Evolutionary conservation across 2,797 vertebrate genomes (phyloP).

Genomic region (Smutsia gigantea): DNA sequence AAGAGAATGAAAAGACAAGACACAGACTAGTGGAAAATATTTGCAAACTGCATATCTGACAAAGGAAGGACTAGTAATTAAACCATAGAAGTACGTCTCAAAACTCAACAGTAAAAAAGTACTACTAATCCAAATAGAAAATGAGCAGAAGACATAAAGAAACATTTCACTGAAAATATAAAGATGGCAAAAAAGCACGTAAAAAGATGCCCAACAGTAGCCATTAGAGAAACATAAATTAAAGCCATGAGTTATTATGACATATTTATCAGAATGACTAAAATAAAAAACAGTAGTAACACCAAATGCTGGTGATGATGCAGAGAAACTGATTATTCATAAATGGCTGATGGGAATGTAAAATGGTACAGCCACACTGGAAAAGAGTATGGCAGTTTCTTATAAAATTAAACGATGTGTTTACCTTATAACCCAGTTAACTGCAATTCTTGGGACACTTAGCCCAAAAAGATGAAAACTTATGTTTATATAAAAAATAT

Average conservation of each 20-base stretch:
- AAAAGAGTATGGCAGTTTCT: background rate
- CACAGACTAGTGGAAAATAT: background rate
- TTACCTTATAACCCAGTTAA: background rate
- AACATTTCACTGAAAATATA: background rate
- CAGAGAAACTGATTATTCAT: background rate
- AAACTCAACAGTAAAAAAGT: background rate
- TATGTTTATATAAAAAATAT: background rate
- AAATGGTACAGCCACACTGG: background rate
- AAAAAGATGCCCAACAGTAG: background rate
- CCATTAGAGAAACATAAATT: background rate
- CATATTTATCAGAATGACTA: too few relatives aligned
- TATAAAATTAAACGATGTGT: conserved; percentile 6
- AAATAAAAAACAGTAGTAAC: background rate
- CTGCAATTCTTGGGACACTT: background rate
- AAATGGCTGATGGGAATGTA: background rate
- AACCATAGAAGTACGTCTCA: background rate
- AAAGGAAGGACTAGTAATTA: background rate
- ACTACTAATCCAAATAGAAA: background rate
- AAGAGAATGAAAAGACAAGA: background rate
- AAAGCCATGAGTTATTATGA: background rate
- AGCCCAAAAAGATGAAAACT: background rate
- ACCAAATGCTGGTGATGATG: background rate
- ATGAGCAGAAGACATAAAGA: background rate
- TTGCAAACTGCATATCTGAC: background rate
- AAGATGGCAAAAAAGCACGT: background rate